phyloP scores from a whole-genome alignment of 2,888 invertebrate species.

The Anticlea derivata region DNA sequence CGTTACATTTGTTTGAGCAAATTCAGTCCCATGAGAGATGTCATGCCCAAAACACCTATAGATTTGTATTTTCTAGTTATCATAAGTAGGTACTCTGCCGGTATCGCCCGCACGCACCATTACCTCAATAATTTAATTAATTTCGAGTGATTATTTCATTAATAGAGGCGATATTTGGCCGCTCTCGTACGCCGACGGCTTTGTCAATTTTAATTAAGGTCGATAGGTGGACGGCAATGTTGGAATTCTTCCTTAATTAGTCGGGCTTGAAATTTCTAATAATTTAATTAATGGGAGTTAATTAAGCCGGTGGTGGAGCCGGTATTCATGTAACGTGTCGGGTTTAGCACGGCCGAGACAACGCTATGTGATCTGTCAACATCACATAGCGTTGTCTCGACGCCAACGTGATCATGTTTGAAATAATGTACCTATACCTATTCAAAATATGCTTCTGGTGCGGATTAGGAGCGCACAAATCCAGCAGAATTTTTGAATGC shows the following conservation, averaged over 20 bases:
- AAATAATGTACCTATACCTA: no score
- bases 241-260: constrained; percentile 83
- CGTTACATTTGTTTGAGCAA: no score
- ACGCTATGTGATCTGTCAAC: constrained; percentile 38
- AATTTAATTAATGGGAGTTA: constrained; percentile 82
- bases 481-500: no score
- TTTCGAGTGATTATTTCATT: constrained; percentile 82
- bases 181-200: constrained; percentile 71
- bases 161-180: constrained; percentile 81
- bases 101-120: constrained; percentile 80
- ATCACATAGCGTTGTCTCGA: no score
- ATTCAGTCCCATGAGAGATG: no score
- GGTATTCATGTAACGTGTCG: constrained; percentile 72
- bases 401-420: no score
- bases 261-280: constrained; percentile 80
- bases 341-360: constrained; percentile 51
- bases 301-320: constrained; percentile 64
- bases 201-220: constrained; percentile 83
- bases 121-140: constrained; percentile 82
- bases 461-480: no score
- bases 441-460: no score
- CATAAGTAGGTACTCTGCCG: constrained; percentile 38
- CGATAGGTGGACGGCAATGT: constrained; percentile 82
- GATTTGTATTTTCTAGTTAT: constrained; percentile 8
- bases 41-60: neutral